Percentiles rank a stretch among this genome's conserved stretches.
Evolutionary conservation across 2,113 vertebrate species (phyloP).

Genomic region (Corvus cornix): DNA sequence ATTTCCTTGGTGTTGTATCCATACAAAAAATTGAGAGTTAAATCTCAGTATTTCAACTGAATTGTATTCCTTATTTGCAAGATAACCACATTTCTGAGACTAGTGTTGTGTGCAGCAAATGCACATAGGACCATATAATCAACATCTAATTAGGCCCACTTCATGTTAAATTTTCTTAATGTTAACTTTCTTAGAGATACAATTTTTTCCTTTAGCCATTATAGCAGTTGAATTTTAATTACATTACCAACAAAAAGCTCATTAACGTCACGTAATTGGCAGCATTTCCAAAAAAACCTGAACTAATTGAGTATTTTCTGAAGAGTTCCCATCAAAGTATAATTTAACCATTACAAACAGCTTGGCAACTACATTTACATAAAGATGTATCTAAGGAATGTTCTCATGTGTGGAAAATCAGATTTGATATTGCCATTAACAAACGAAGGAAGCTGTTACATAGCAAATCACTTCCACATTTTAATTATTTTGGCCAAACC

Average conservation of each 20-base stretch:
- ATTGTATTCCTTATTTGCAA: conserved; percentile 60
- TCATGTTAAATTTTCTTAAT: conserved; percentile 78
- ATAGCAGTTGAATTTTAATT: conserved; percentile 83
- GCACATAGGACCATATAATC: conserved; percentile 67
- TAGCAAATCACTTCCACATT: conserved; percentile 46
- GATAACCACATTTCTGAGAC: conserved; percentile 56
- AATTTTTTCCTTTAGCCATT: conserved; percentile 76
- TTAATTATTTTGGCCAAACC: conserved; percentile 53
- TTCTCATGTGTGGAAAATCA: conserved; percentile 80
- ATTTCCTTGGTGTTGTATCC: not conserved
- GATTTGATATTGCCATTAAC: conserved; percentile 75
- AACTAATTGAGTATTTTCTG: conserved; percentile 84
- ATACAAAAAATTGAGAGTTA: not conserved
- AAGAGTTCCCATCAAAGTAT: conserved; percentile 83
- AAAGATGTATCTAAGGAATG: conserved; percentile 79
- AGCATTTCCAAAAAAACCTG: conserved; percentile 80
- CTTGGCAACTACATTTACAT: conserved; percentile 83
- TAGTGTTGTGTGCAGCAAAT: conserved; percentile 69
- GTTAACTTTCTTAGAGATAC: conserved; percentile 73
- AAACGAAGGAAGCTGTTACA: conserved; percentile 62
- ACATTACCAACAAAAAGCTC: conserved; percentile 82
- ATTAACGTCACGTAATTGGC: conserved; percentile 83
- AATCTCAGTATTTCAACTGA: not conserved
- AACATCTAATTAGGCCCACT: conserved; percentile 76
- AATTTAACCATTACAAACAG: conserved; percentile 85